phyloP scores from a whole-genome alignment of 2,888 invertebrate genomes.

The Leptothorax acervorum region DNA sequence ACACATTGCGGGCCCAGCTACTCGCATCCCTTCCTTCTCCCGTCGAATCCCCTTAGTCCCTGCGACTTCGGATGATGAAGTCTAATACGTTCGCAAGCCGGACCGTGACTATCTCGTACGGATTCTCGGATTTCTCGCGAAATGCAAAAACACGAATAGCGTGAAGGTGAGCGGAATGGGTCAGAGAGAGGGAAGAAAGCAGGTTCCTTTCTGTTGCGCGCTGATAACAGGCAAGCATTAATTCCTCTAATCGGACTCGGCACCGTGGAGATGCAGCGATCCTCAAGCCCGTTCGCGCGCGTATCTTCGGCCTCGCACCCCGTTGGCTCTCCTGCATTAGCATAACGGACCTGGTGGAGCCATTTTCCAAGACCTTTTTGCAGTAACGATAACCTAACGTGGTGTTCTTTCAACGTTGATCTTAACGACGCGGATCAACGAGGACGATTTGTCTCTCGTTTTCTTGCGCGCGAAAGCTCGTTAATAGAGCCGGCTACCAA shows the following conservation, averaged over 20 bases:
- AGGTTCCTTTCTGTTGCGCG: constrained; percentile 49
- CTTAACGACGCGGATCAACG: constrained; percentile 31
- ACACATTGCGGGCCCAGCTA: constrained; percentile 55
- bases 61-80: constrained; percentile 73
- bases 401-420: constrained; percentile 33
- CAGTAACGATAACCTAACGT: constrained; percentile 13
- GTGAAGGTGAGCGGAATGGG: neutral
- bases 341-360: constrained; percentile 47
- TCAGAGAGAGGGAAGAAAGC: constrained; percentile 17
- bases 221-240: constrained; percentile 71
- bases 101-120: constrained; percentile 72
- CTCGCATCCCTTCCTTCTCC: constrained; percentile 49
- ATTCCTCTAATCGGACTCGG: constrained; percentile 69
- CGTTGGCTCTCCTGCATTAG: constrained; percentile 31
- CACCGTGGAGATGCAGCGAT: constrained; percentile 50
- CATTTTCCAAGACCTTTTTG: constrained; percentile 40
- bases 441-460: constrained; percentile 15
- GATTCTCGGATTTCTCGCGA: constrained; percentile 68
- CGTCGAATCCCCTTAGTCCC: constrained; percentile 74
- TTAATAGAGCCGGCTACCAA: constrained; percentile 12
- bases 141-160: constrained; percentile 71
- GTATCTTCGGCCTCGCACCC: constrained; percentile 33
- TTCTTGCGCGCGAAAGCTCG: constrained; percentile 9
- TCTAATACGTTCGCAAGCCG: constrained; percentile 64
- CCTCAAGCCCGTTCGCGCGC: constrained; percentile 29